Base-by-base conservation (phyloP, 2,888 invertebrate genomes). In the Eudemis profundana region DNA sequence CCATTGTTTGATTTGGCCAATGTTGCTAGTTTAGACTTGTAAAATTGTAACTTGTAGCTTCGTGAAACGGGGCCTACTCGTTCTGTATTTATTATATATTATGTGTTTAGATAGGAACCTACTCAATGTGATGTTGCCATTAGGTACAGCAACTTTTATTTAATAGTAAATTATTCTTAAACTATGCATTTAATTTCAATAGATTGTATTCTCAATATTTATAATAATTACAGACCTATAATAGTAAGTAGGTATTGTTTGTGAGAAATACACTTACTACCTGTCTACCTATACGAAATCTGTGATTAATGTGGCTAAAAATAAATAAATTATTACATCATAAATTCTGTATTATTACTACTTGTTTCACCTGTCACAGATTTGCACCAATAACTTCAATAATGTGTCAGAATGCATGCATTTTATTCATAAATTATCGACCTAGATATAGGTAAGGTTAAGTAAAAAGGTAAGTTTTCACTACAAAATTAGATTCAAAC, bases 281-380 rank as follows among this genome's bases (percentile, higher is more conserved):
- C 36, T 50, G 36, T 40, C 44, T 59, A 59, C 46, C 56, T 57
- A 51, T 59, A 85, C 81, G 76, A 82, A 86, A 87, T 81, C 88
- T 88, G 89, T 88, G 88, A 88, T 88, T 82, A 84, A 83, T 86
- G 85, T 86, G 84, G 84, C 85, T 88, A 85, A 85, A 78, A 79
- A 83, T 79, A 79, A 84, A 86, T 82, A 67, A 21, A 46, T 47
- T 36, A 47, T 59, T 59, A 54, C 17, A 29, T 29, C 27, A 56
- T 42, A 4, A 23, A 23, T 14, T 17, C 15, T 29, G 14, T 53
- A 38, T 53, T 14, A 3, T 23, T 36, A 12, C n/a, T n/a, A n/a
- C n/a, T n/a, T n/a, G n/a, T n/a, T n/a, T n/a, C n/a, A n/a, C n/a
- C n/a, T n/a, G n/a, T n/a, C n/a, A n/a, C n/a, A n/a, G n/a, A n/a